A percentile compares a stretch with the other conserved stretches of the same genome.
These are phyloP conservation scores for Apantesis nais DNA, from an alignment of 2,888 invertebrate species.

Conservation along the genomic window DNA sequence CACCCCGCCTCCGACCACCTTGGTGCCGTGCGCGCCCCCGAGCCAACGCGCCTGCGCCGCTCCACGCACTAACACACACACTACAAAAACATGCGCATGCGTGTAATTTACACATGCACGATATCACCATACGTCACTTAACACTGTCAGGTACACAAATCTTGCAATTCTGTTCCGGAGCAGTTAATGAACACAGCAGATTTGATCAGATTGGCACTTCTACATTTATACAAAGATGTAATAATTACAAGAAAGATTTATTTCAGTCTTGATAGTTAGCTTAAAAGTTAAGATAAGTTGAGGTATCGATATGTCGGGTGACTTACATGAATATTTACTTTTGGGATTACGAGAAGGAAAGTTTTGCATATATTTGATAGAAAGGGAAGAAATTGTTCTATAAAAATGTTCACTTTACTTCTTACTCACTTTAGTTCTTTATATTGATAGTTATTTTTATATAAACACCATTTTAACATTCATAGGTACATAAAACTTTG, in stretches of 20 bases:
- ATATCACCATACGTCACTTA: conserved; percentile 44
- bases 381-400: conserved; percentile 46
- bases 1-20: conserved; percentile 90
- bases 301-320: conserved; percentile 75
- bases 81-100: conserved; percentile 29
- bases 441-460: conserved; percentile 31
- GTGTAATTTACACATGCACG: conserved; percentile 40
- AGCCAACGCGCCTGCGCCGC: conserved; percentile 76
- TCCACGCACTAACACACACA: conserved; percentile 46
- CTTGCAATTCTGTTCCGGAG: conserved; percentile 6
- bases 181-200: conserved; percentile 14
- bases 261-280: conserved; percentile 75
- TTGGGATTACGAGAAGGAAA: conserved; percentile 27
- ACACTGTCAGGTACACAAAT: conserved; percentile 29
- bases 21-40: conserved; percentile 80
- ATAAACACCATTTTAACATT: conserved; percentile 41
- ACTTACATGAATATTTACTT: conserved; percentile 49
- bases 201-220: conserved; percentile 51
- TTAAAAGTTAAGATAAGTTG: conserved; percentile 64
- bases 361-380: conserved; percentile 27
- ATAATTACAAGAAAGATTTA: conserved; percentile 56
- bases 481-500: conserved; percentile 25
- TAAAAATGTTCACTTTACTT: conserved; percentile 42
- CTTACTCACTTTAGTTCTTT: too few relatives aligned
- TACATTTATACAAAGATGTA: conserved; percentile 47